phyloP scores from a whole-genome alignment of 2,888 invertebrate genomes.

The Philhelius pedissequus region DNA sequence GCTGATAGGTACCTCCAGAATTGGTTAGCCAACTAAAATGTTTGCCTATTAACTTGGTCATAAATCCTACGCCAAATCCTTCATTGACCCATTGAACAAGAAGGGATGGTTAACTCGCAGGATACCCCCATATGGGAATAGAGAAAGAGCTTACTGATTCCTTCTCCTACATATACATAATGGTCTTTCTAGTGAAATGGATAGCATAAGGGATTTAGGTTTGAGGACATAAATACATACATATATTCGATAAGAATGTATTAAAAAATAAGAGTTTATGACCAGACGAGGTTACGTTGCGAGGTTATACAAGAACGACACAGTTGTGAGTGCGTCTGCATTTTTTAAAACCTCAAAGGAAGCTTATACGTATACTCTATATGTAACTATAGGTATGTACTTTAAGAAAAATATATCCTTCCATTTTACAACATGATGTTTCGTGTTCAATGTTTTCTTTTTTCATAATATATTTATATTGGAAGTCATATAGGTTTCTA shows the following conservation, averaged over 20 bases:
- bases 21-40: conserved; percentile 38
- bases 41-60: conserved; percentile 57
- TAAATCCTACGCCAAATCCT: conserved; percentile 55
- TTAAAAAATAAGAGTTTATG: conserved; percentile 63
- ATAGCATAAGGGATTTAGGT: conserved; percentile 4
- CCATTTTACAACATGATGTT: background rate
- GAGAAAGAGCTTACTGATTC: background rate
- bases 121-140: background rate
- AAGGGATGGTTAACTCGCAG: background rate
- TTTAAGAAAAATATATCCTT: background rate
- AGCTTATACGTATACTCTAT: background rate
- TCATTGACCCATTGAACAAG: conserved; percentile 34
- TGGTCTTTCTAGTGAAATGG: conserved; percentile 10
- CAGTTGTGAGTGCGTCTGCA: conserved; percentile 47
- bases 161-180: background rate
- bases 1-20: background rate
- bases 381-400: background rate
- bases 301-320: background rate
- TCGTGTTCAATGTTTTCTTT: background rate
- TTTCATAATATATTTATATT: conserved; percentile 14
- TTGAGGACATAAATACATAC: conserved; percentile 36
- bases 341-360: conserved; percentile 29
- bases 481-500: background rate
- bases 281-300: conserved; percentile 10
- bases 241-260: conserved; percentile 39